A percentile compares a stretch with the other conserved stretches of the same genome.
phyloP scores from a whole-genome alignment of 2,888 invertebrate species.

The Caenorhabditis macrosperma region DNA sequence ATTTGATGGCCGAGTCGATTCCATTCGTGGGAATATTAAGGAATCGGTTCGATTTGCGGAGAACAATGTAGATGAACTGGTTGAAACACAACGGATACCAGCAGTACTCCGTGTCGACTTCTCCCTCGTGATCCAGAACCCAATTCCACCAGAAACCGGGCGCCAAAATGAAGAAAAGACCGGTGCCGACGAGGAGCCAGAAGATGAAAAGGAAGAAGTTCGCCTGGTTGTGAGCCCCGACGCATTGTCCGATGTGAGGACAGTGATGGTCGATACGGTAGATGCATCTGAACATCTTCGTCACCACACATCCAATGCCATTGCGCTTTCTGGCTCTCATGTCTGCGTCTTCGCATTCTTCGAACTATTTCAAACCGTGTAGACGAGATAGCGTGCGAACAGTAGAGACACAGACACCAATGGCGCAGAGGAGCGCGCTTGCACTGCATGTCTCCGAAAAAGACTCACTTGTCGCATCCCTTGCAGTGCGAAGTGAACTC shows the following conservation, averaged over 20 bases:
- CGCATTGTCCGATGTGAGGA: constrained; percentile 47
- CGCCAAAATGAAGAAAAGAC: constrained; percentile 24
- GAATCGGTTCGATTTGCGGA: no score
- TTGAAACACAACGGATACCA: constrained; percentile 32
- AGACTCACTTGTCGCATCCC: constrained; percentile 12
- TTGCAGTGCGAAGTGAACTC: constrained; percentile 46
- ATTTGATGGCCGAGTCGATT: constrained; percentile 21
- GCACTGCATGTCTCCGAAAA: no score
- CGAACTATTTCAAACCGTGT: no score
- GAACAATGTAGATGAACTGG: not conserved
- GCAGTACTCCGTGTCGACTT: constrained; percentile 25
- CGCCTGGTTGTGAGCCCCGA: constrained; percentile 46
- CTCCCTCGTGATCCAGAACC: no score
- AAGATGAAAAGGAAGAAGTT: constrained; percentile 44
- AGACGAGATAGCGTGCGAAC: no score
- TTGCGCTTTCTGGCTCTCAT: no score
- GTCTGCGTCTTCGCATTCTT: no score
- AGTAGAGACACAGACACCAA: no score
- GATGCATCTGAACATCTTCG: constrained; percentile 26
- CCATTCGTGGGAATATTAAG: not conserved
- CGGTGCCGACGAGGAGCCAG: constrained; percentile 37
- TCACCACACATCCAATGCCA: no score
- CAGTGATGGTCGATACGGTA: constrained; percentile 49
- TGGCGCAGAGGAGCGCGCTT: no score
- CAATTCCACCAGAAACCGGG: constrained; percentile 34